Evolutionary conservation across 2,888 invertebrate genomes (phyloP).

Genomic region (Ecliptopera silaceata): DNA sequence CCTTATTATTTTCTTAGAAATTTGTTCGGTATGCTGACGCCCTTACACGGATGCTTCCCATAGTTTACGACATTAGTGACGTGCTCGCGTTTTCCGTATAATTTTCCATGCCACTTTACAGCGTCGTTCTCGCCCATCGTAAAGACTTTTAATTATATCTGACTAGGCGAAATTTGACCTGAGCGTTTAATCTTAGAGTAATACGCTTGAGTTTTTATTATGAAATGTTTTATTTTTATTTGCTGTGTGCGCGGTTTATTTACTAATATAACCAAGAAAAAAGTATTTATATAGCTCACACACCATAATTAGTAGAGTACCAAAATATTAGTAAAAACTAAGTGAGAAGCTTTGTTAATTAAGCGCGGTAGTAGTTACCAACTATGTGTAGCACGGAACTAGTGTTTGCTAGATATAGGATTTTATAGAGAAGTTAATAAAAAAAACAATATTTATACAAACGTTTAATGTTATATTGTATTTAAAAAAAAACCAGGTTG

Average conservation of each 20-base stretch:
- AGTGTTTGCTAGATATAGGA: too few relatives aligned
- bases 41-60: conserved; percentile 40
- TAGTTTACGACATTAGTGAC: conserved; percentile 62
- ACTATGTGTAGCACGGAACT: too few relatives aligned
- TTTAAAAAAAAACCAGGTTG: too few relatives aligned
- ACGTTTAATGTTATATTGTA: too few relatives aligned
- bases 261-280: background rate
- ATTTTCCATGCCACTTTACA: conserved; percentile 69
- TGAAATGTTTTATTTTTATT: background rate
- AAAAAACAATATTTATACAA: too few relatives aligned
- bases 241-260: background rate
- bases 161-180: conserved; percentile 65
- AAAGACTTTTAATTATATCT: conserved; percentile 75
- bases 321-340: too few relatives aligned
- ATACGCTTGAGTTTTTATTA: conserved; percentile 9
- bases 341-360: too few relatives aligned
- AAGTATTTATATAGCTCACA: background rate
- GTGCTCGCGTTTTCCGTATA: conserved; percentile 60
- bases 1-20: background rate
- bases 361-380: too few relatives aligned
- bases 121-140: conserved; percentile 71
- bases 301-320: too few relatives aligned
- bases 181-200: conserved; percentile 25
- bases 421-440: too few relatives aligned
- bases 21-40: conserved; percentile 11